Percentiles rank a stretch among this genome's conserved stretches.
These are phyloP conservation scores for Tenthredo distinguenda DNA, from an alignment of 2,888 invertebrate genomes.

Conservation along the genomic window DNA sequence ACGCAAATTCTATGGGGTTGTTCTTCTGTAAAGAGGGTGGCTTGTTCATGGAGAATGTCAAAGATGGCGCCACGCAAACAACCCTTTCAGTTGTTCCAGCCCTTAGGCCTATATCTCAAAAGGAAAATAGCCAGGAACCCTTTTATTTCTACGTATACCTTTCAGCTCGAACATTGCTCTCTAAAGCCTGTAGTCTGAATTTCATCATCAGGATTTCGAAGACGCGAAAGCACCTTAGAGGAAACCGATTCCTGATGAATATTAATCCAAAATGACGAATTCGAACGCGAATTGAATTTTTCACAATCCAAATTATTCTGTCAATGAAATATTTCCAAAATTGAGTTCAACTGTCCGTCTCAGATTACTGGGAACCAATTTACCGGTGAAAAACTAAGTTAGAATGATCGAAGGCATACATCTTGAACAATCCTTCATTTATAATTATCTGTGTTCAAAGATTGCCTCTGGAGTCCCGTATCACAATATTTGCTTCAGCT, in stretches of 20 bases:
- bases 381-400: background rate
- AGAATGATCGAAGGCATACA: background rate
- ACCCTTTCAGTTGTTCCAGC: background rate
- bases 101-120: no score
- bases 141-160: background rate
- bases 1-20: background rate
- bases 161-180: background rate
- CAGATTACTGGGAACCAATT: background rate
- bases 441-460: slow-evolving; percentile 58
- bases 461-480: slow-evolving; percentile 78
- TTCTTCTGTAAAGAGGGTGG: slow-evolving; percentile 67
- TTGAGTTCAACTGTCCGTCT: background rate
- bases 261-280: background rate
- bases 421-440: background rate
- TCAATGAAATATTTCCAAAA: background rate
- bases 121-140: no score
- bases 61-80: slow-evolving; percentile 17
- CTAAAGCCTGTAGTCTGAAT: background rate
- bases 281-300: background rate
- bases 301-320: background rate
- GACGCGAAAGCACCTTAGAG: background rate
- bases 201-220: background rate
- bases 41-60: background rate
- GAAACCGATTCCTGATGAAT: background rate
- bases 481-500: slow-evolving; percentile 80